Conservation (phyloP, 2,113 vertebrate genomes). For the Nicator chloris region DNA sequence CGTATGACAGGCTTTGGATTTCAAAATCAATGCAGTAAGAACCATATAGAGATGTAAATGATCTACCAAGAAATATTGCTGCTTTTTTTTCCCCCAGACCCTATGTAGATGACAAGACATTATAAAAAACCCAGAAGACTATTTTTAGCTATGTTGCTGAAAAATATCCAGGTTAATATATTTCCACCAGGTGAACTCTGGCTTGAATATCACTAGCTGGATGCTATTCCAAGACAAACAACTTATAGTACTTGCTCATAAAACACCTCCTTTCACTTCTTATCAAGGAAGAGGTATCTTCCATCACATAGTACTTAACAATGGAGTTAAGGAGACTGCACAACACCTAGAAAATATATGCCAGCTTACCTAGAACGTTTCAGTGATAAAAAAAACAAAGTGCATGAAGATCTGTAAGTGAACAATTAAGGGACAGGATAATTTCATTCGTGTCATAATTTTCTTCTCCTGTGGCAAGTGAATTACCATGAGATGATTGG, state of each 20-base stretch:
- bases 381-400: neutral
- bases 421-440: neutral
- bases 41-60: neutral
- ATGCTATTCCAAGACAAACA: neutral
- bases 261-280: neutral
- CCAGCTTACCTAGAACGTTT: neutral
- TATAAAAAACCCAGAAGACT: neutral
- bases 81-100: neutral
- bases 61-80: neutral
- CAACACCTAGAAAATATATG: neutral
- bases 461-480: neutral
- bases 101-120: neutral
- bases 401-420: neutral
- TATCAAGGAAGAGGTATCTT: neutral
- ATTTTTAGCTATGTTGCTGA: neutral
- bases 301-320: neutral
- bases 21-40: neutral
- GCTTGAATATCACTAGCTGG: neutral
- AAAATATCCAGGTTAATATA: neutral
- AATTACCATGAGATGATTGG: slow-evolving; percentile 25
- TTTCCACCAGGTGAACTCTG: neutral
- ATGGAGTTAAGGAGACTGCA: neutral
- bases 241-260: neutral
- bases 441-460: neutral
- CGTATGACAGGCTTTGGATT: neutral